Evolutionary conservation across 2,797 vertebrate species (phyloP), one percentile per base, ranked within the genome.

Genomic region (Botia kubotai): DNA sequence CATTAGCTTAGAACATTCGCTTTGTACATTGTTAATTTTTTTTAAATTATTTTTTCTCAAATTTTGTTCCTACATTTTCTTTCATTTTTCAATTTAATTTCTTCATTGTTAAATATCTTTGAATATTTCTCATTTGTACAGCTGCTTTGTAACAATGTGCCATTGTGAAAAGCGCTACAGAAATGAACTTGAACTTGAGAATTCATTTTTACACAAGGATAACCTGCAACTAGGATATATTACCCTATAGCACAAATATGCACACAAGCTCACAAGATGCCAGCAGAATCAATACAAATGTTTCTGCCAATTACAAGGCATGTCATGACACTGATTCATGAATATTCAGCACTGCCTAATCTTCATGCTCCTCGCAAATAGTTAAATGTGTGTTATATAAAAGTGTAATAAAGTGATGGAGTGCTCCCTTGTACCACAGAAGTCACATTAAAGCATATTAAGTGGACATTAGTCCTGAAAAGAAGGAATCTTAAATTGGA

Each of bases 301-400:
- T 94, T 94, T 92, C 93, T 95, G 94, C 94, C 94, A 95, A 95
- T 95, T 95, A 95, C 93, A 94, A 93, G 93, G 90, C 92, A 92
- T 94, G 94, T 94, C 94, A 95, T 94, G 94, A 94, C 93, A 95
- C 93, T 87, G 93, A 94, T 93, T 94, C 93, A 95, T 95, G 93
- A 93, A 95, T 94, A 95, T 94, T 95, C 93, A 94, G 90, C 86
- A 77, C 65, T 91, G 93, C 92, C 92, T 92, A 93, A 95, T 94
- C 92, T 91, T 91, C 92, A 93, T 90, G 89, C 88, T 86, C 93
- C 85, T 89, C 87, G 88, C 89, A 92, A 93, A 93, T 94, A 94
- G 93, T 95, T 95, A 94, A 94, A 94, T 93, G 93, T 94, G 93
- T 94, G 93, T 95, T 95, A 95, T 94, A 94, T 95, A 94, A 95